These are phyloP conservation scores for Drosophila mimetica DNA, from an alignment of 2,888 invertebrate genomes.

Conservation along the genomic window DNA sequence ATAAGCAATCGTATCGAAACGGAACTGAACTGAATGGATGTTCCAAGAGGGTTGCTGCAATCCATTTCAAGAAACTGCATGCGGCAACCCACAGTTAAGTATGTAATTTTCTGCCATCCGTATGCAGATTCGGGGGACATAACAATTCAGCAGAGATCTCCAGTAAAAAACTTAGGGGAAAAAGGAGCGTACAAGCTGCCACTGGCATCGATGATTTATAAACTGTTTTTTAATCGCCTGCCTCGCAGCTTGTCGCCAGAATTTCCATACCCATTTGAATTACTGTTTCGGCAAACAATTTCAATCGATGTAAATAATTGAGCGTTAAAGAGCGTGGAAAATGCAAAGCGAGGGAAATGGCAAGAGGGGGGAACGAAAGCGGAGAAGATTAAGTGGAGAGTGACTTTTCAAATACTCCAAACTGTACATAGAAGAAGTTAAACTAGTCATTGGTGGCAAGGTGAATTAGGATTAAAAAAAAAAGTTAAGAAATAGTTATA, in stretches of 20 bases:
- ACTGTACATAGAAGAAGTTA: constrained; percentile 20
- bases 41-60: constrained; percentile 23
- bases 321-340: constrained; percentile 41
- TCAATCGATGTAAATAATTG: constrained; percentile 68
- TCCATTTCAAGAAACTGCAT: constrained; percentile 50
- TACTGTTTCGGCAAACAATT: constrained; percentile 36
- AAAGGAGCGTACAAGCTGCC: neutral
- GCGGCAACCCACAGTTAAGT: constrained; percentile 65
- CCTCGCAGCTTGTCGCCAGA: constrained; percentile 27
- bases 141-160: neutral
- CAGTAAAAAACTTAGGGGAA: constrained; percentile 3
- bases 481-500: too few species aligned
- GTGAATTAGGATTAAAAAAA: too few species aligned
- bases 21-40: constrained; percentile 5
- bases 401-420: constrained; percentile 2
- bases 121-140: constrained; percentile 38
- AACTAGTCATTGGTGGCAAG: neutral
- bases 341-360: constrained; percentile 11
- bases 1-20: constrained; percentile 8
- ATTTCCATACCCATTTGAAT: constrained; percentile 31
- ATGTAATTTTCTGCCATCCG: constrained; percentile 53
- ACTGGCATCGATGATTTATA: constrained; percentile 66
- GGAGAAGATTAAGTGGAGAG: constrained; percentile 11
- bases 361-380: neutral
- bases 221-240: constrained; percentile 65